phyloP scores from a whole-genome alignment of 2,797 vertebrate genomes.

The Pogoniulus pusillus region DNA sequence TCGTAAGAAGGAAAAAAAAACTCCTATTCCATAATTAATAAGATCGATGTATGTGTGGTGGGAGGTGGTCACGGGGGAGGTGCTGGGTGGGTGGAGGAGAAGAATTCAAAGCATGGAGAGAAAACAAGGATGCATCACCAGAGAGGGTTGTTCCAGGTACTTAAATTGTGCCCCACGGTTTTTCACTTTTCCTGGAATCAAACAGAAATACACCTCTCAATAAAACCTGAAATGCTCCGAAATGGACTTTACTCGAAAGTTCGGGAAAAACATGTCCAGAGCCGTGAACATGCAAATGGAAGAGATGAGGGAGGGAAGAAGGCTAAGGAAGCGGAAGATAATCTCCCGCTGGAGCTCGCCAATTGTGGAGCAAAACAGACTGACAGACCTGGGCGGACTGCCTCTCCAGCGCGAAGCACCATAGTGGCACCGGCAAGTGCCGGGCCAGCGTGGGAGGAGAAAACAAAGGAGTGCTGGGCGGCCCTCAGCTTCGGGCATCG shows the following conservation, averaged over 20 bases:
- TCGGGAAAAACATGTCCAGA: neutral
- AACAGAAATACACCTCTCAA: neutral
- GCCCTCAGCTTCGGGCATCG: neutral
- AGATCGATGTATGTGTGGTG: neutral
- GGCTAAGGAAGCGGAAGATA: neutral
- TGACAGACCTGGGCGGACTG: neutral
- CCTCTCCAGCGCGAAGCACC: neutral
- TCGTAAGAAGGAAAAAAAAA: neutral
- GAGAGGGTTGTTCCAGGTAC: neutral
- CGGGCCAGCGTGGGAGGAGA: neutral
- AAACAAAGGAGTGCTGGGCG: neutral
- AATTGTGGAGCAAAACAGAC: neutral
- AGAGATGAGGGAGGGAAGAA: neutral
- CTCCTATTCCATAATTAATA: neutral
- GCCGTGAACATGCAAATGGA: neutral
- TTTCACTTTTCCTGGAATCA: neutral
- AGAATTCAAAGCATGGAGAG: neutral
- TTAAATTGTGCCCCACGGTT: neutral
- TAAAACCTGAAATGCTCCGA: neutral
- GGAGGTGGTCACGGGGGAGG: neutral
- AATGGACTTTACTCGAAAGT: accelerated
- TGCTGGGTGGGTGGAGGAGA: neutral
- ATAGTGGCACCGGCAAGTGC: neutral
- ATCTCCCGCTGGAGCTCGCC: neutral
- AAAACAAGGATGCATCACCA: neutral